These are phyloP conservation scores for Patiria pectinifera DNA, from an alignment of 53 echinoderm and acorn worm genomes.

Conservation along the genomic window DNA sequence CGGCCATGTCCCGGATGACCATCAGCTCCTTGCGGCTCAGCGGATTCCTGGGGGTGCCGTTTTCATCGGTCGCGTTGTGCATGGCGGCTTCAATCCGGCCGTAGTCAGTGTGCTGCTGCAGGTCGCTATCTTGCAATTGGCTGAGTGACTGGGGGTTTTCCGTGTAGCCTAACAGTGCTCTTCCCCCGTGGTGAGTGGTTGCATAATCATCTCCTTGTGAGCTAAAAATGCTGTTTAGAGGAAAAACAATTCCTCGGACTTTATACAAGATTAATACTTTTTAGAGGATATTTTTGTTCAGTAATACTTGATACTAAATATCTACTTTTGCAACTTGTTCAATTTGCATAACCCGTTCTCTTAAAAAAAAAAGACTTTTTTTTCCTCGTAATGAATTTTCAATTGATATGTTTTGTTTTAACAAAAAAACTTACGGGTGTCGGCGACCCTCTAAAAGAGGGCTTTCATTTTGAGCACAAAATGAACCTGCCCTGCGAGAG, in stretches of 20 bases:
- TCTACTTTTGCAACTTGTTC: not conserved
- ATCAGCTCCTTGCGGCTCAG: constrained; percentile 68
- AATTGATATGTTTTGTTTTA: no score
- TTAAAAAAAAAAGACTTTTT: no score
- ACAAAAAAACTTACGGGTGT: no score
- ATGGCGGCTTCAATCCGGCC: constrained; percentile 53
- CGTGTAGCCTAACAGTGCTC: constrained; percentile 73
- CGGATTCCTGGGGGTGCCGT: constrained; percentile 29
- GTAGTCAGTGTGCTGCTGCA: constrained; percentile 25
- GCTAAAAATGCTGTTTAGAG: constrained; percentile 66
- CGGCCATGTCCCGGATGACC: constrained; percentile 73
- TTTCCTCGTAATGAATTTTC: no score
- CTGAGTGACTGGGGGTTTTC: constrained; percentile 6
- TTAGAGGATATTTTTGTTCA: no score
- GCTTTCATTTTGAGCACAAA: no score
- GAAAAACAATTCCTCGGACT: not conserved
- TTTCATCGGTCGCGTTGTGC: constrained; percentile 38
- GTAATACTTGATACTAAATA: no score
- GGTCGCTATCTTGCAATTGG: constrained; percentile 5
- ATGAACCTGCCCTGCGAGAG: no score
- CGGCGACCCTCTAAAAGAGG: no score
- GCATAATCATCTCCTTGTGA: constrained; percentile 48
- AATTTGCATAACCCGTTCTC: no score
- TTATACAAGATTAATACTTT: no score
- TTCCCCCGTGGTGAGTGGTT: constrained; percentile 57